Evolutionary conservation across 2,113 vertebrate species (phyloP).

Genomic region (Poicephalus meyeri): DNA sequence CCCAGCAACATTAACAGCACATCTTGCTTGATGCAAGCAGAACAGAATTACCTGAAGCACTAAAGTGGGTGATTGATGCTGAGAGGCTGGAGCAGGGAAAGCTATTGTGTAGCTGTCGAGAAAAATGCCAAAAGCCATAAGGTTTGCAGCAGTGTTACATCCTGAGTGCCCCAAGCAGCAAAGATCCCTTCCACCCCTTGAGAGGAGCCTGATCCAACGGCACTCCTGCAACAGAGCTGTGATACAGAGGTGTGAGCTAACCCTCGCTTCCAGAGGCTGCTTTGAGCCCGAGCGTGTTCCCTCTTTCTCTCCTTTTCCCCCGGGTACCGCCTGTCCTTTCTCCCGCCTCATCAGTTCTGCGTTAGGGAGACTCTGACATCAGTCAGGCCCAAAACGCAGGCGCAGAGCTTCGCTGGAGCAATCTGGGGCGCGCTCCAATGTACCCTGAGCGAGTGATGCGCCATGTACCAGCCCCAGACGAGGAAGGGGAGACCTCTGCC

Average conservation of each 20-base stretch:
- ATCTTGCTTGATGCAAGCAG: neutral
- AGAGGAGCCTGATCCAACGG: neutral
- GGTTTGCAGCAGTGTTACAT: too few species aligned
- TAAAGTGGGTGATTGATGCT: neutral
- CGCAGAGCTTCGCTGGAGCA: neutral
- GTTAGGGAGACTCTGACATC: neutral
- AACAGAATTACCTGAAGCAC: neutral
- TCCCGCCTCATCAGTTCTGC: neutral
- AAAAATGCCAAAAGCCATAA: neutral
- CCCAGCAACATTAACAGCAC: neutral
- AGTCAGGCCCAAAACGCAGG: neutral
- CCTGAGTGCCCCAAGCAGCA: neutral
- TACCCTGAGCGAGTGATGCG: fast-evolving
- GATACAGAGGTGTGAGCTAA: fast-evolving
- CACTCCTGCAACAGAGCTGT: neutral
- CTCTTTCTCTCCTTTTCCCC: neutral
- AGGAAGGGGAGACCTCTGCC: neutral
- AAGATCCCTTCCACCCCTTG: neutral
- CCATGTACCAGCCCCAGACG: neutral
- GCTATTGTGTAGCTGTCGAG: neutral
- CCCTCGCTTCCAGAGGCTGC: neutral
- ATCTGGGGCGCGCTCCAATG: neutral
- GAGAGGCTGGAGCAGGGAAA: neutral
- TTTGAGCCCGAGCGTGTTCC: neutral
- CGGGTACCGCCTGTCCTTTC: neutral